Conservation (phyloP, 2,888 invertebrate species). For the Tenthredo mesomela region DNA sequence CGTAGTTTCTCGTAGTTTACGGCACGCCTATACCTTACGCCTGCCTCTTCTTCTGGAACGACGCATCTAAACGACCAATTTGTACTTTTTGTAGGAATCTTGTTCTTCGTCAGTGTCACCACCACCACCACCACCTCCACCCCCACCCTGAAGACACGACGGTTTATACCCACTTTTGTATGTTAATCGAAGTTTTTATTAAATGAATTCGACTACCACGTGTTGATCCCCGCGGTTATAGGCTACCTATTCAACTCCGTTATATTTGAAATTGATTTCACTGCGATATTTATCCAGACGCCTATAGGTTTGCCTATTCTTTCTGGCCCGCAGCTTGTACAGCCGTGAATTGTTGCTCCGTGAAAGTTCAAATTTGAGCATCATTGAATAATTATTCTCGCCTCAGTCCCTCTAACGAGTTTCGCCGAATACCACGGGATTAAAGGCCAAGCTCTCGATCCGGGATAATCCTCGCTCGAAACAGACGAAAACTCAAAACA, state of each 20-base stretch:
- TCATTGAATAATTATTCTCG: conserved; percentile 49
- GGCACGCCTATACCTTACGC: conserved; percentile 53
- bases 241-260: background rate
- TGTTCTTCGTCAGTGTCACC: conserved; percentile 56
- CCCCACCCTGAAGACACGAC: background rate
- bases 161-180: conserved; percentile 60
- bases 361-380: conserved; percentile 19
- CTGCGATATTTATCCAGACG: background rate
- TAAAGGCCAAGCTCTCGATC: conserved; percentile 48
- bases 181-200: conserved; percentile 62
- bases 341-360: conserved; percentile 1
- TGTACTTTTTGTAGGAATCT: conserved; percentile 61
- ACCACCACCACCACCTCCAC: background rate
- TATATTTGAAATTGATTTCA: background rate
- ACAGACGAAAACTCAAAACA: conserved; percentile 44
- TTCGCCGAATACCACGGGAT: conserved; percentile 35
- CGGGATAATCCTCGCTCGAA: conserved; percentile 35
- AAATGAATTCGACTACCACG: conserved; percentile 17
- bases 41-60: conserved; percentile 53
- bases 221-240: background rate
- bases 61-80: conserved; percentile 62
- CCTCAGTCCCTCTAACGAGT: conserved; percentile 42
- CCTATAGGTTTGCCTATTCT: background rate
- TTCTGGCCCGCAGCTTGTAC: background rate
- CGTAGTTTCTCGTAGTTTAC: conserved; percentile 55